phyloP scores from a whole-genome alignment of 2,797 vertebrate genomes.

The Trachurus trachurus region DNA sequence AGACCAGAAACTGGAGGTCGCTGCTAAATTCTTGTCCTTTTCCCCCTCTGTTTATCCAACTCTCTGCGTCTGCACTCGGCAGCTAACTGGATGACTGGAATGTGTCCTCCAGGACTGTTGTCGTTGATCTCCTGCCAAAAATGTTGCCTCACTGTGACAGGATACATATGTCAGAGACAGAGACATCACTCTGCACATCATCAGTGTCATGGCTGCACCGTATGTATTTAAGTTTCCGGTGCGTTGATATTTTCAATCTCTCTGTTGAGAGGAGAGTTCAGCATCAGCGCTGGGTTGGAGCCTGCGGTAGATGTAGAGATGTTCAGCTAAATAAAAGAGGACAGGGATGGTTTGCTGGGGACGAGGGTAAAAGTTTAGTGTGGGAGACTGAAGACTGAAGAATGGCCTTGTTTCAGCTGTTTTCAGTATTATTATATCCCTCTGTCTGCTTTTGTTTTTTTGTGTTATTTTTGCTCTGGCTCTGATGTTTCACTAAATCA shows the following conservation, averaged over 20 bases:
- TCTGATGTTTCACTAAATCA: neutral
- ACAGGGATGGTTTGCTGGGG: slow-evolving; percentile 5
- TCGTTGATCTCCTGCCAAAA: slow-evolving; percentile 24
- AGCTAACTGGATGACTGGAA: slow-evolving; percentile 54
- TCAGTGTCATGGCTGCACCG: neutral
- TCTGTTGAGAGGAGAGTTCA: slow-evolving; percentile 1
- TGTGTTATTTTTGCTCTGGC: neutral
- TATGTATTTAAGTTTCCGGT: neutral
- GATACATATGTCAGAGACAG: neutral
- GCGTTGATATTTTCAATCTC: neutral
- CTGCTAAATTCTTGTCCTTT: slow-evolving; percentile 21
- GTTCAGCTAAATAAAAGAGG: slow-evolving; percentile 1
- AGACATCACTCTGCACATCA: slow-evolving; percentile 12
- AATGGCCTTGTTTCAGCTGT: neutral
- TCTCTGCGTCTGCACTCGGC: slow-evolving; percentile 18
- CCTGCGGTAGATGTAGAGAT: slow-evolving; percentile 28
- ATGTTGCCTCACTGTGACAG: slow-evolving; percentile 5
- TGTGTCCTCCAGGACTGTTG: slow-evolving; percentile 32
- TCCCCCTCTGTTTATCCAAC: slow-evolving; percentile 21
- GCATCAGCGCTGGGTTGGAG: neutral
- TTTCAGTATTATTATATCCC: neutral
- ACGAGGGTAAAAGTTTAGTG: slow-evolving; percentile 30
- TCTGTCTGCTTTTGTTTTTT: slow-evolving; percentile 18
- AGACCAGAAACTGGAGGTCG: slow-evolving; percentile 47
- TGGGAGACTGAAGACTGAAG: neutral